phyloP scores from a whole-genome alignment of 2,113 vertebrate species.

The Zapus hudsonius region DNA sequence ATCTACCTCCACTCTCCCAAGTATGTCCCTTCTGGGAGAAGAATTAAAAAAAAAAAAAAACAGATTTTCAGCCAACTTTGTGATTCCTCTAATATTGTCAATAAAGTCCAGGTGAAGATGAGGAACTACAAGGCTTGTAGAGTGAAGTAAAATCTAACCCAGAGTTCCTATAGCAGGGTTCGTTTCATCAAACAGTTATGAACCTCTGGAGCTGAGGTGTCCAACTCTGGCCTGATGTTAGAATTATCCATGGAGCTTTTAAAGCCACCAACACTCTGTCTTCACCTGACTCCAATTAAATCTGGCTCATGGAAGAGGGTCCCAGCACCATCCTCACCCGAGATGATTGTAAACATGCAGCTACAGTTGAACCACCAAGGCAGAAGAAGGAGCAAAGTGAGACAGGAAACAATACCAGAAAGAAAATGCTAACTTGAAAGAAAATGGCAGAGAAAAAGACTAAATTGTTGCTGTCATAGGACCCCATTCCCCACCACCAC shows the following conservation, averaged over 20 bases:
- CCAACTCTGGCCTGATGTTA: background rate
- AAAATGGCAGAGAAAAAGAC: background rate
- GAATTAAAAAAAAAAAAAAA: no score
- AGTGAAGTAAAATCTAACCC: background rate
- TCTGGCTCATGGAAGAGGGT: background rate
- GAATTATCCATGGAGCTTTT: background rate
- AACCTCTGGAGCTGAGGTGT: background rate
- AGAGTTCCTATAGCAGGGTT: background rate
- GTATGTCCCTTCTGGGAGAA: conserved; percentile 2
- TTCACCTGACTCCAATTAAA: conserved; percentile 14
- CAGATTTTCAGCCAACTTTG: background rate
- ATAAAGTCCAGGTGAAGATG: background rate
- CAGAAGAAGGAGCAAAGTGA: background rate
- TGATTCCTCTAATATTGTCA: background rate
- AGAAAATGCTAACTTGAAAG: conserved; percentile 10
- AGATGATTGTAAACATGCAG: background rate
- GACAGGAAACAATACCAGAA: background rate
- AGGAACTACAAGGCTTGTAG: background rate
- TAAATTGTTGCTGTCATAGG: background rate
- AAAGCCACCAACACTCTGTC: background rate
- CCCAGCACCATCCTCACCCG: background rate
- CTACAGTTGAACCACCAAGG: background rate
- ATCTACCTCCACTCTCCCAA: background rate
- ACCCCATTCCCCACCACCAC: no score
- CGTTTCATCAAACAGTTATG: background rate